phyloP scores from a whole-genome alignment of 2,797 vertebrate species.

The Avahi laniger region DNA sequence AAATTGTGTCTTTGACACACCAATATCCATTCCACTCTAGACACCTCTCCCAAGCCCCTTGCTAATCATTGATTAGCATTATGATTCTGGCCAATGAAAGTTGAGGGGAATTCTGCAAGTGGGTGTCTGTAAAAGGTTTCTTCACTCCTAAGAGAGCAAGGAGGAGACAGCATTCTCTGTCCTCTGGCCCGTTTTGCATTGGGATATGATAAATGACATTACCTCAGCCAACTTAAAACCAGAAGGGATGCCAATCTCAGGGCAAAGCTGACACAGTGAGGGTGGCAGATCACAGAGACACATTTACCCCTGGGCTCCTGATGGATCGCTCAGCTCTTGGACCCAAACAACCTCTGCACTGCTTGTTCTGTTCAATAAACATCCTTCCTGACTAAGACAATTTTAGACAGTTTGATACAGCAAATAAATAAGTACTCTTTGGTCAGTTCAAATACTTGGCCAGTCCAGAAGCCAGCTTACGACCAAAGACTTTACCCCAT shows the following conservation, averaged over 20 bases:
- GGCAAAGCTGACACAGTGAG: constrained; percentile 26
- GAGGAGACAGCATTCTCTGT: not conserved
- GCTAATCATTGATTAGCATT: not conserved
- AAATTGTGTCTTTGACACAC: not conserved
- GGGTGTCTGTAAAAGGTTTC: not conserved
- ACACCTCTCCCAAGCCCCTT: not conserved
- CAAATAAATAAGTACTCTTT: constrained; percentile 45
- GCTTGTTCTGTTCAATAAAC: constrained; percentile 63
- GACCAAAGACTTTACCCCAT: constrained; percentile 8
- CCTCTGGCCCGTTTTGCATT: not conserved
- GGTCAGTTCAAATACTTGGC: constrained; percentile 6
- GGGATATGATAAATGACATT: not conserved
- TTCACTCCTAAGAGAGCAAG: not conserved
- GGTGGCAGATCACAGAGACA: constrained; percentile 48
- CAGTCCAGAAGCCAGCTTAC: constrained; percentile 2
- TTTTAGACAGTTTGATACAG: constrained; percentile 54
- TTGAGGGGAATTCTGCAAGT: not conserved
- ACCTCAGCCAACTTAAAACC: not conserved
- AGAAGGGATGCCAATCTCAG: not conserved
- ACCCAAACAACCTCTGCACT: constrained; percentile 56
- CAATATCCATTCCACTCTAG: not conserved
- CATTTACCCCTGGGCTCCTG: constrained; percentile 44
- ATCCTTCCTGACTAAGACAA: constrained; percentile 35
- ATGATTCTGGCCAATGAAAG: not conserved
- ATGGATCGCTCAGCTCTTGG: constrained; percentile 32